phyloP scores from a whole-genome alignment of 2,113 vertebrate genomes.

The Lophura nycthemera region DNA sequence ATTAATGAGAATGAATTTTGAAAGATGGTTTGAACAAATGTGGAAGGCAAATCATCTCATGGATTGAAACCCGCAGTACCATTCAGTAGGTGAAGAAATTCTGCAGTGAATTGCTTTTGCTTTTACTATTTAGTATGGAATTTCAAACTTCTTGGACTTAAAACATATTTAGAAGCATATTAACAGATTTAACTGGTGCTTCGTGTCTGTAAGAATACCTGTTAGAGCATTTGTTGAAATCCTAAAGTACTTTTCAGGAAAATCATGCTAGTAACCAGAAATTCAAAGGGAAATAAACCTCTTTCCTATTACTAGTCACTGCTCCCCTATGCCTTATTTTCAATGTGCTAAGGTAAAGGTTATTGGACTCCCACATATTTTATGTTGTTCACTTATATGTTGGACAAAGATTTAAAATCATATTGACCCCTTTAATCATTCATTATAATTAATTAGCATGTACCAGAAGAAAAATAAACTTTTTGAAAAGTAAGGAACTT shows the following conservation, averaged over 20 bases:
- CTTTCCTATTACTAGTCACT: background rate
- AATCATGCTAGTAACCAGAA: background rate
- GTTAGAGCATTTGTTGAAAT: background rate
- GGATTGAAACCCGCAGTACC: background rate
- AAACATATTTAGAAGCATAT: background rate
- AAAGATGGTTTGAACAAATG: background rate
- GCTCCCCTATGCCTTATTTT: background rate
- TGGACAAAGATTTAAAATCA: background rate
- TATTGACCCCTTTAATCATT: background rate
- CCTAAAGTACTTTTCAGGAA: background rate
- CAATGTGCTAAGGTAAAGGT: background rate
- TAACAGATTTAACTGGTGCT: background rate
- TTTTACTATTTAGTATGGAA: background rate
- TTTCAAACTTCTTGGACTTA: background rate
- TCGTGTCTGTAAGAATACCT: background rate
- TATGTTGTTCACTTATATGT: background rate
- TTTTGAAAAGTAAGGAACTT: background rate
- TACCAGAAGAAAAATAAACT: background rate
- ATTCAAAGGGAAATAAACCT: rapidly evolving
- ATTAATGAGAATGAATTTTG: background rate
- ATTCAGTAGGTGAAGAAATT: background rate
- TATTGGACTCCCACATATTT: background rate
- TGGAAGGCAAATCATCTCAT: background rate
- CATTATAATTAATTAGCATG: background rate
- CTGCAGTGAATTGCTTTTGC: background rate